A percentile compares a stretch with the other conserved stretches of the same genome.
Conservation (phyloP, 2,888 invertebrate genomes). For the Allolobophora icterica region DNA sequence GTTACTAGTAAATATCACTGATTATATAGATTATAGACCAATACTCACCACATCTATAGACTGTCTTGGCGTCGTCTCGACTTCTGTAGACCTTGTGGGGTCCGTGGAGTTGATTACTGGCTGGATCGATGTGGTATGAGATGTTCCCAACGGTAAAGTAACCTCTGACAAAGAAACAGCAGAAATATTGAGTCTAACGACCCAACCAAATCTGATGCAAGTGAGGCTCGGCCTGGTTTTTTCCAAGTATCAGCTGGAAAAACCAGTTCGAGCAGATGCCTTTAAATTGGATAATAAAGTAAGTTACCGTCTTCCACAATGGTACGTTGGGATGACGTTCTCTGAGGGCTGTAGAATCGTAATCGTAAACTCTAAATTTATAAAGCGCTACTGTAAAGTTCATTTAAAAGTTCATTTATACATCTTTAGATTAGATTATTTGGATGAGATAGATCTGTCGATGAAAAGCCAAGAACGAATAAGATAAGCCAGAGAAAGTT, state of each 20-base stretch:
- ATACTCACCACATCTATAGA: background rate
- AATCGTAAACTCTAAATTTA: background rate
- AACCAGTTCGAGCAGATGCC: background rate
- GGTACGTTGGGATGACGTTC: no score
- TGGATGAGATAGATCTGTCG: background rate
- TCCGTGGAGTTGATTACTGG: background rate
- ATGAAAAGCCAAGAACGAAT: background rate
- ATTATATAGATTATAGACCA: no score
- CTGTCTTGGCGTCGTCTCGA: slow-evolving; percentile 13
- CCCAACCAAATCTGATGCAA: background rate
- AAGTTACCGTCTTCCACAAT: no score
- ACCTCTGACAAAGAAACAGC: background rate
- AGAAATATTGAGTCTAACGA: no score
- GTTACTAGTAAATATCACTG: no score
- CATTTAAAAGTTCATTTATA: no score
- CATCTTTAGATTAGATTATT: background rate
- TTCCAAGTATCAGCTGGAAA: background rate
- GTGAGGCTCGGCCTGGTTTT: background rate
- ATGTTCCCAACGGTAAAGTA: slow-evolving; percentile 20
- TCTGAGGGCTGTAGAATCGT: background rate
- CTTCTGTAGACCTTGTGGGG: slow-evolving; percentile 19
- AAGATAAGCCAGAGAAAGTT: no score
- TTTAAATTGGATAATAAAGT: background rate
- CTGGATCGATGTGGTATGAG: background rate
- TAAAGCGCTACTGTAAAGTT: no score